A percentile compares a stretch with the other conserved stretches of the same genome.
These are phyloP conservation scores for Parazoanthus swiftii DNA, from an alignment of 92 coral and sea anemone genomes.

Conservation along the genomic window DNA sequence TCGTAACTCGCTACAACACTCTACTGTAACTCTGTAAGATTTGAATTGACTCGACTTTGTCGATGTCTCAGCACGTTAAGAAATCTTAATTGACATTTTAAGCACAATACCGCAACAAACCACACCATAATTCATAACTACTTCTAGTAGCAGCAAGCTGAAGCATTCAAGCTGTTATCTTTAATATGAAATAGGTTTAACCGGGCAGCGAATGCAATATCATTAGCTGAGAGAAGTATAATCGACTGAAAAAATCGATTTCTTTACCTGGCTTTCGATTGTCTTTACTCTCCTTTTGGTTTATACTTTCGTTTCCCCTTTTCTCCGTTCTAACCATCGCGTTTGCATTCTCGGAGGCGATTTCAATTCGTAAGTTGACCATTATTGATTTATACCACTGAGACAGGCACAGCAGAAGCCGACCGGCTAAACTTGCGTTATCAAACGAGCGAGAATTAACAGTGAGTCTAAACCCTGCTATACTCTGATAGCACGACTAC, in stretches of 20 bases:
- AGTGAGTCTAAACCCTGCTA: not conserved
- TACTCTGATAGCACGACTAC: not conserved
- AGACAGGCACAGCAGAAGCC: not conserved
- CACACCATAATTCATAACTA: not conserved
- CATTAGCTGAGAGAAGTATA: not conserved
- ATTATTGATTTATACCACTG: not conserved
- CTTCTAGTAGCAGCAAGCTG: not conserved
- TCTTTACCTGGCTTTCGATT: conserved; percentile 28
- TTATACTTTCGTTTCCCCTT: not conserved
- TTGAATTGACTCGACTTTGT: not conserved
- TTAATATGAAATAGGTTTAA: not conserved
- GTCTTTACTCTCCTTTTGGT: conserved; percentile 6
- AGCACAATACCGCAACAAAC: not conserved
- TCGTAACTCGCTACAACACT: not conserved
- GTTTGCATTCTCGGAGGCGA: conserved; percentile 11
- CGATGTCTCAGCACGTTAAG: not conserved
- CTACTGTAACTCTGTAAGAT: not conserved
- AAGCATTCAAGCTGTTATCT: not conserved
- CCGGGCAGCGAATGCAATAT: not conserved
- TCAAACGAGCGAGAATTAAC: not conserved
- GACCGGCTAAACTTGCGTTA: not conserved
- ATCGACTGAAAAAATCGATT: not conserved
- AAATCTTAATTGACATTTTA: not conserved
- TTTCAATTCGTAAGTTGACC: conserved; percentile 40
- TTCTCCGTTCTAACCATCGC: not conserved